These are phyloP conservation scores for Corythornis madagascariensis DNA, from an alignment of 2,113 vertebrate species.

Conservation along the genomic window DNA sequence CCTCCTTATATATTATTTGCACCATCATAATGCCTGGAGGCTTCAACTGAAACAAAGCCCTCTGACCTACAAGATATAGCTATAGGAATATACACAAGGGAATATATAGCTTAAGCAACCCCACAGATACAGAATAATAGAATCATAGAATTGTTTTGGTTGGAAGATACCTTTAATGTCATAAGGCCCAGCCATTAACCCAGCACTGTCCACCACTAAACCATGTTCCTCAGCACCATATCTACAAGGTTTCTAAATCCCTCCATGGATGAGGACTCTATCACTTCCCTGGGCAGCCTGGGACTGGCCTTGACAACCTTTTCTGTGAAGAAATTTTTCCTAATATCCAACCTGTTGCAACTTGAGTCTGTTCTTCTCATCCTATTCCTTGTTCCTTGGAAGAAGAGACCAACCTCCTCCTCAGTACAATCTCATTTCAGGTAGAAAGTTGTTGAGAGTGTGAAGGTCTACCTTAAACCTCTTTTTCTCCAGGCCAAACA, in stretches of 20 bases:
- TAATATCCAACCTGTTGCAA: not conserved
- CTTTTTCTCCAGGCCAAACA: not conserved
- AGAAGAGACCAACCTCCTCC: not conserved
- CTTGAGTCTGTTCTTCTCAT: not conserved
- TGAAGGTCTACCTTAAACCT: not conserved
- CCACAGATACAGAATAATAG: not conserved
- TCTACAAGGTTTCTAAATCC: not conserved
- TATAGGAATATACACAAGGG: not conserved
- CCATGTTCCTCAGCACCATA: not conserved
- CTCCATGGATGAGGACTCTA: not conserved
- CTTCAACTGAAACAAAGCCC: not conserved
- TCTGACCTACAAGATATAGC: not conserved
- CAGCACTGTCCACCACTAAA: not conserved
- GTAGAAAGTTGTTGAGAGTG: not conserved
- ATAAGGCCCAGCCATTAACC: not conserved
- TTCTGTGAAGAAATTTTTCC: not conserved
- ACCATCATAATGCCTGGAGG: not conserved
- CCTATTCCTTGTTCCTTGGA: not conserved
- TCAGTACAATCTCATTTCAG: not conserved
- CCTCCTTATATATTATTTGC: not conserved
- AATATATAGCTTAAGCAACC: not conserved
- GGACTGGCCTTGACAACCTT: not conserved
- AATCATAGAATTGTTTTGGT: not conserved
- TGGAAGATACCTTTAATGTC: not conserved
- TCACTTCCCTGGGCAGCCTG: not conserved